These are phyloP conservation scores for Tyrophagus putrescentiae DNA, from an alignment of 1,140 invertebrate genomes.

Conservation along the genomic window DNA sequence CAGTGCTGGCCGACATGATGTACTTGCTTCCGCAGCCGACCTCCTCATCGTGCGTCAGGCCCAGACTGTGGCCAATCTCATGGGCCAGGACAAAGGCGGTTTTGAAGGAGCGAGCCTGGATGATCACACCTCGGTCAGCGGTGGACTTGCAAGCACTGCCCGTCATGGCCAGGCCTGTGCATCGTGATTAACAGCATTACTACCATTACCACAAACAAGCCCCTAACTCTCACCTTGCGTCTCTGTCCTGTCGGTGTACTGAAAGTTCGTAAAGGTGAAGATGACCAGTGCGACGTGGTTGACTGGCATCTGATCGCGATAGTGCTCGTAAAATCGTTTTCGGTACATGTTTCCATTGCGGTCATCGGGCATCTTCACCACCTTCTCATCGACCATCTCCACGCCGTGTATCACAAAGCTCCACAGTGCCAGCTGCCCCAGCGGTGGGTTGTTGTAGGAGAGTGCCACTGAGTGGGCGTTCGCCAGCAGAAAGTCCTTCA, in stretches of 20 bases:
- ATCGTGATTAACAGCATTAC: background rate
- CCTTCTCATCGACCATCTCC: background rate
- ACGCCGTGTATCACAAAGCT: background rate
- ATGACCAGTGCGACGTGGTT: background rate
- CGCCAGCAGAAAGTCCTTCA: background rate
- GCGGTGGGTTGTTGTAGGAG: background rate
- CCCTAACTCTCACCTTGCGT: conserved; percentile 9
- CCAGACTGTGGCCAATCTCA: background rate
- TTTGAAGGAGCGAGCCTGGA: background rate
- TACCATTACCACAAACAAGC: background rate
- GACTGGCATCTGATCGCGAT: background rate
- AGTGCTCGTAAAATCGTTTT: background rate
- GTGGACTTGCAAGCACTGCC: background rate
- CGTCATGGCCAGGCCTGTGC: background rate
- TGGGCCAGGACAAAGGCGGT: background rate
- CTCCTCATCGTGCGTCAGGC: background rate
- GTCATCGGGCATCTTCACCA: background rate
- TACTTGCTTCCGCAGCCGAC: background rate
- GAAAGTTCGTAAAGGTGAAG: background rate
- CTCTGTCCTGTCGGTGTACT: background rate
- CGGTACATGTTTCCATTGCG: background rate
- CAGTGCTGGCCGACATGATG: background rate
- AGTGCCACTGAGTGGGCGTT: background rate
- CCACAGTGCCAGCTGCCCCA: background rate
- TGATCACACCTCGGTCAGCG: background rate